phyloP scores from a whole-genome alignment of 2,113 vertebrate genomes.

The Mus pahari region DNA sequence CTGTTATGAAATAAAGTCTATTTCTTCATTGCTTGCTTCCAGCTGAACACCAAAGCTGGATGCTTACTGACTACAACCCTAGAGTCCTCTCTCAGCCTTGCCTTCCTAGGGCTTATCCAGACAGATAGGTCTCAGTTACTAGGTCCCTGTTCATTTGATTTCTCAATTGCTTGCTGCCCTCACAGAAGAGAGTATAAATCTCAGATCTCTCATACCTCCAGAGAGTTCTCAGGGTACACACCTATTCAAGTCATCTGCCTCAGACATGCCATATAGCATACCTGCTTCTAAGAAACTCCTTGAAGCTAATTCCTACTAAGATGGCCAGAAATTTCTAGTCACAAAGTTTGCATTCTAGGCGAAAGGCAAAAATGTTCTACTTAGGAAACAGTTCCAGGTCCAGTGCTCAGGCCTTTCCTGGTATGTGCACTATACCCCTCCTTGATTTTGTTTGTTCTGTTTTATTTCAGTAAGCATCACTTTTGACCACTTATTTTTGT shows the following conservation, averaged over 20 bases:
- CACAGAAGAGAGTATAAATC: background rate
- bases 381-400: background rate
- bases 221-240: background rate
- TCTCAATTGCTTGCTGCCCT: background rate
- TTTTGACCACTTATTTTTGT: conserved; percentile 3
- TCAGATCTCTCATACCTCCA: background rate
- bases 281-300: background rate
- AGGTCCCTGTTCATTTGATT: background rate
- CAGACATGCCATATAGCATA: background rate
- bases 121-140: background rate
- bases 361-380: conserved; percentile 13
- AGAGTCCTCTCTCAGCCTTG: background rate
- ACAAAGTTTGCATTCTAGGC: conserved; percentile 19
- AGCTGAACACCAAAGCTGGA: background rate
- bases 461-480: conserved; percentile 41
- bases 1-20: background rate
- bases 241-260: background rate
- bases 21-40: background rate
- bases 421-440: background rate
- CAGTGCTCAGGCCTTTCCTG: background rate
- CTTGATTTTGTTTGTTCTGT: background rate
- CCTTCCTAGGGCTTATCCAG: background rate
- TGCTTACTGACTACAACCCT: background rate
- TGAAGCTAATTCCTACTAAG: background rate
- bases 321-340: background rate